phyloP scores from a whole-genome alignment of 2,797 vertebrate species.

The Spizella passerina region DNA sequence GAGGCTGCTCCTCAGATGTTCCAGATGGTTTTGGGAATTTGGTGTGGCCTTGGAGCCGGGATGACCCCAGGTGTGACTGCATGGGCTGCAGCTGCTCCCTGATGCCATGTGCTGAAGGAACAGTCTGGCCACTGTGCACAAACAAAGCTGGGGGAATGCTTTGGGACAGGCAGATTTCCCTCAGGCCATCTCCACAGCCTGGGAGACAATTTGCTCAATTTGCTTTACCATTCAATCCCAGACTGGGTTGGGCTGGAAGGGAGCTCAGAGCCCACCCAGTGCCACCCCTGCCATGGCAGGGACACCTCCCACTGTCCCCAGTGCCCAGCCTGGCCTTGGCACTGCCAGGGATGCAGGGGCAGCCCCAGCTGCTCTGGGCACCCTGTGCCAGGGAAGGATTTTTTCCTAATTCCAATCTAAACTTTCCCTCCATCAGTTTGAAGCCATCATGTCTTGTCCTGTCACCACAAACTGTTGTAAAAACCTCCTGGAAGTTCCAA shows the following conservation, averaged over 20 bases:
- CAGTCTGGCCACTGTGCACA: background rate
- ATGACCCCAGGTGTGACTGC: background rate
- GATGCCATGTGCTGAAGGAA: background rate
- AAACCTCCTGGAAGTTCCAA: background rate
- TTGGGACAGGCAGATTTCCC: background rate
- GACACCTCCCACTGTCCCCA: background rate
- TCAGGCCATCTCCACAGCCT: background rate
- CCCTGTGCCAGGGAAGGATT: background rate
- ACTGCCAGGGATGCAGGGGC: background rate
- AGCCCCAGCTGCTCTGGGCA: background rate
- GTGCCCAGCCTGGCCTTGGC: background rate
- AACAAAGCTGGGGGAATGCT: background rate
- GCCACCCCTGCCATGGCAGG: background rate
- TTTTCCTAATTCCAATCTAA: background rate
- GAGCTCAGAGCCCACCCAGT: rapidly evolving
- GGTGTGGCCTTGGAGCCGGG: background rate
- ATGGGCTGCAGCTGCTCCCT: background rate
- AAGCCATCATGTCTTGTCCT: background rate
- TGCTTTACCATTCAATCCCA: background rate
- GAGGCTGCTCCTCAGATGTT: background rate
- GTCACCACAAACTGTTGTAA: background rate
- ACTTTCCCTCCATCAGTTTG: background rate
- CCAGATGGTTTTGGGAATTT: background rate
- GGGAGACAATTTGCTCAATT: background rate
- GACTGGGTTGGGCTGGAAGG: rapidly evolving